These are phyloP conservation scores for Blastobasis adustella DNA, from an alignment of 2,888 invertebrate genomes.

Conservation along the genomic window DNA sequence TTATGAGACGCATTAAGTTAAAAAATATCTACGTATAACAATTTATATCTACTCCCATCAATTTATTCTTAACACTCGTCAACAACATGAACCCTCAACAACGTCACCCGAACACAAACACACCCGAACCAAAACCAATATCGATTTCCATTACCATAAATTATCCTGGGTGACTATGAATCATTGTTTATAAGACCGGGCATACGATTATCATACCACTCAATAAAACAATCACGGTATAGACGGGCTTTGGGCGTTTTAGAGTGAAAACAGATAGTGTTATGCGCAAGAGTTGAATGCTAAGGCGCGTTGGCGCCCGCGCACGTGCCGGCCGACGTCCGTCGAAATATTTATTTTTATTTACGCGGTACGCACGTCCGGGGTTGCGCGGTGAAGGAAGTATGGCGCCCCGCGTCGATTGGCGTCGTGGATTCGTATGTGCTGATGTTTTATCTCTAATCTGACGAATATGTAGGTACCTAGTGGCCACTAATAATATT, in stretches of 20 bases:
- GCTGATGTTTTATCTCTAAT: too few species aligned
- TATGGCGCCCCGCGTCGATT: background rate
- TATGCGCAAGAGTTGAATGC: conserved; percentile 51
- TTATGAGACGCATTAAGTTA: too few species aligned
- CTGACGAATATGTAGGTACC: too few species aligned
- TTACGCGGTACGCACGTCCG: conserved; percentile 39
- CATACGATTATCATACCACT: conserved; percentile 30
- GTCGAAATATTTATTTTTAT: conserved; percentile 62
- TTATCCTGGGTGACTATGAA: conserved; percentile 17
- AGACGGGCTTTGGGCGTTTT: conserved; percentile 24
- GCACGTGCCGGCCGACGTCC: conserved; percentile 50
- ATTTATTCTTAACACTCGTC: too few species aligned
- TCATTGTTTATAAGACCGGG: conserved; percentile 29
- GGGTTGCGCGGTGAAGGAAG: conserved; percentile 15
- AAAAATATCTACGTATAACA: too few species aligned
- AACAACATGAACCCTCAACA: too few species aligned
- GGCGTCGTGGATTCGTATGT: too few species aligned
- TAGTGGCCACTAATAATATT: too few species aligned
- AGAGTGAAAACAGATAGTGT: conserved; percentile 57
- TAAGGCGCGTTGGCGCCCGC: conserved; percentile 49
- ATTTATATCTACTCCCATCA: too few species aligned
- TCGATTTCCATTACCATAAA: too few species aligned
- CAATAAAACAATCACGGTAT: conserved; percentile 59
- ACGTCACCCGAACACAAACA: too few species aligned
- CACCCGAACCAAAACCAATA: too few species aligned